Conservation (phyloP, 2,113 vertebrate genomes). For the Pandion haliaetus region DNA sequence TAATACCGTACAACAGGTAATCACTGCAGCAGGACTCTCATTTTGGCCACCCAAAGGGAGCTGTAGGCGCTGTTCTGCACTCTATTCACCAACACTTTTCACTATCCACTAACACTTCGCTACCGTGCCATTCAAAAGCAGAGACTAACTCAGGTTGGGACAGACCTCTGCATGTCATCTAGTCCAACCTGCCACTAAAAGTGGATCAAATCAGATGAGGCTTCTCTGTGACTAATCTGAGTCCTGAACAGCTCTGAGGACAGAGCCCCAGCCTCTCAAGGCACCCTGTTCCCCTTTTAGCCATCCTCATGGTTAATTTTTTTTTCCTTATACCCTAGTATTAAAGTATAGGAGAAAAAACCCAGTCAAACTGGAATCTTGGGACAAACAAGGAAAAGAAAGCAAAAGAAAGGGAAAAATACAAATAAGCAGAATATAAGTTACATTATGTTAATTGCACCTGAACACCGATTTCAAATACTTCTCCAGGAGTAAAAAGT, state of each 20-base stretch:
- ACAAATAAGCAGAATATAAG: not conserved
- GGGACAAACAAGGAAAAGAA: not conserved
- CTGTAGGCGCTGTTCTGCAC: not conserved
- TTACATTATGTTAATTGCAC: not conserved
- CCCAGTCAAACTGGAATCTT: not conserved
- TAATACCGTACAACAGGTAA: fast-evolving
- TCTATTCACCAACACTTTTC: not conserved
- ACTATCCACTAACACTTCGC: not conserved
- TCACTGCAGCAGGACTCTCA: not conserved
- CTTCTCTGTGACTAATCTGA: not conserved
- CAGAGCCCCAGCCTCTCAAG: not conserved
- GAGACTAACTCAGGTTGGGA: not conserved
- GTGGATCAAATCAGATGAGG: fast-evolving
- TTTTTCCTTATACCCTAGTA: not conserved
- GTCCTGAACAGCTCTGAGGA: not conserved
- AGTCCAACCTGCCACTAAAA: not conserved
- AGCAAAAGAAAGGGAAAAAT: not conserved
- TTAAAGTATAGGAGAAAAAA: not conserved
- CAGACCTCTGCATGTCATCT: not conserved
- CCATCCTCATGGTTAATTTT: not conserved
- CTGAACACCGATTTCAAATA: not conserved
- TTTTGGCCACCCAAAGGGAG: no score
- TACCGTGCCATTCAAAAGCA: not conserved
- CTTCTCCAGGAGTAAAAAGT: fast-evolving
- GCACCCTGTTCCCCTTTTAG: not conserved